These are phyloP conservation scores for Choloepus hoffmanni DNA, from an alignment of 2,113 vertebrate genomes.

Conservation along the genomic window DNA sequence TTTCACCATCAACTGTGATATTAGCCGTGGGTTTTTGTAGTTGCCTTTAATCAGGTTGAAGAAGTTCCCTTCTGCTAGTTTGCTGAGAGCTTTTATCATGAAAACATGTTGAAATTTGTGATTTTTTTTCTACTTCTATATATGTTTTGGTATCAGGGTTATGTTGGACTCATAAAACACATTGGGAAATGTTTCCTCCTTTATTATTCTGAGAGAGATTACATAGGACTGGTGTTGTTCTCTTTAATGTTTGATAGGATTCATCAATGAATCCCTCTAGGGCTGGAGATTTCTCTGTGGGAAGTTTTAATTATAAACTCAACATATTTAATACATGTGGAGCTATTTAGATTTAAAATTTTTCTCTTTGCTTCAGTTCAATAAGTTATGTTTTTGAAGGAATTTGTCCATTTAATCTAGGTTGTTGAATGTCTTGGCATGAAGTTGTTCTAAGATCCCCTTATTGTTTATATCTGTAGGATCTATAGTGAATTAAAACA, in stretches of 20 bases:
- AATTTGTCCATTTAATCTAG: background rate
- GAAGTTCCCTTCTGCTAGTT: background rate
- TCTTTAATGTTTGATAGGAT: slow-evolving; percentile 25
- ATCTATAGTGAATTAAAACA: background rate
- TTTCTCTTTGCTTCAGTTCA: slow-evolving; percentile 26
- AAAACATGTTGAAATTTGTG: background rate
- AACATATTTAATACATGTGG: background rate
- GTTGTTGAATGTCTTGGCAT: background rate
- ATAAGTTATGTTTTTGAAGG: background rate
- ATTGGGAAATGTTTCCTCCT: background rate
- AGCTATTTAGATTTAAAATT: background rate
- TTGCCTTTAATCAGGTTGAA: background rate
- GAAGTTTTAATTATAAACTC: slow-evolving; percentile 42
- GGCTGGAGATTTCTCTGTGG: background rate
- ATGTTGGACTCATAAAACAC: background rate
- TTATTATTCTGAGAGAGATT: slow-evolving; percentile 26
- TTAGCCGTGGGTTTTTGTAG: background rate
- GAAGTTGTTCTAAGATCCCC: background rate
- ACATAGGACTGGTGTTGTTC: background rate
- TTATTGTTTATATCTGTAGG: background rate
- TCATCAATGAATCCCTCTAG: background rate
- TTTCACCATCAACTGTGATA: background rate
- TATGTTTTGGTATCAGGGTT: slow-evolving; percentile 13
- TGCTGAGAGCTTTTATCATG: background rate
- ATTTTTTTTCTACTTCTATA: background rate